phyloP scores from a whole-genome alignment of 2,888 invertebrate genomes.

The Scaptomyza parva region DNA sequence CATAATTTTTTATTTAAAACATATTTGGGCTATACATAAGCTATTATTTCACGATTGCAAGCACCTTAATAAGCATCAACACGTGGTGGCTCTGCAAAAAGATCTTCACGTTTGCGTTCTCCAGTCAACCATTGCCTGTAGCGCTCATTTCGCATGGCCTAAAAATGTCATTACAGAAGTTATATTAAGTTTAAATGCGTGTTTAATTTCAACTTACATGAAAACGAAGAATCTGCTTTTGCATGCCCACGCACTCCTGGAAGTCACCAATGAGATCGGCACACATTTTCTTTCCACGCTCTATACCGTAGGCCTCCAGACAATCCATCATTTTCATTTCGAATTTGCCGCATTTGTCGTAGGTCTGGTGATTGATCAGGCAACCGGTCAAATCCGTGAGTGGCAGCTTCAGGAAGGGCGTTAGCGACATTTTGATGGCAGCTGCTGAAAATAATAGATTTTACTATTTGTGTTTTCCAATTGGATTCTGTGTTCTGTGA shows the following conservation, averaged over 20 bases:
- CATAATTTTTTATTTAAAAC: conserved; percentile 61
- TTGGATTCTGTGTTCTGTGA: conserved; percentile 55
- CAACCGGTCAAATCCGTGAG: conserved; percentile 90
- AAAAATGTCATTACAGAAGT: conserved; percentile 49
- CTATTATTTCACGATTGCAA: conserved; percentile 41
- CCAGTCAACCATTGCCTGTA: conserved; percentile 87
- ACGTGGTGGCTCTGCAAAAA: conserved; percentile 86
- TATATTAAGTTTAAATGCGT: not conserved
- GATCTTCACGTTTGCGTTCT: conserved; percentile 86
- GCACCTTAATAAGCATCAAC: conserved; percentile 86
- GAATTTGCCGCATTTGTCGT: conserved; percentile 88
- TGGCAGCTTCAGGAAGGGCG: conserved; percentile 89
- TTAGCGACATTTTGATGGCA: conserved; percentile 86
- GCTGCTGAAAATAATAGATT: conserved; percentile 7
- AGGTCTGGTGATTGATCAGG: conserved; percentile 88
- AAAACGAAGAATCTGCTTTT: conserved; percentile 88
- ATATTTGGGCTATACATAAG: conserved; percentile 56
- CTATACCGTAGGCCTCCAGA: conserved; percentile 91
- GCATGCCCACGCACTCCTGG: conserved; percentile 88
- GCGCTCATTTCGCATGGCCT: conserved; percentile 88
- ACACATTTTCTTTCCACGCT: conserved; percentile 88
- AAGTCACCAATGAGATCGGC: conserved; percentile 88
- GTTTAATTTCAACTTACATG: conserved; percentile 82
- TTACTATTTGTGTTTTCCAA: conserved; percentile 5
- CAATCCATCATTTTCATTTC: conserved; percentile 91